Percentiles rank a stretch among this genome's conserved stretches.
These are phyloP conservation scores for Tetramorium alpestre DNA, from an alignment of 1,140 invertebrate species.

Conservation along the genomic window DNA sequence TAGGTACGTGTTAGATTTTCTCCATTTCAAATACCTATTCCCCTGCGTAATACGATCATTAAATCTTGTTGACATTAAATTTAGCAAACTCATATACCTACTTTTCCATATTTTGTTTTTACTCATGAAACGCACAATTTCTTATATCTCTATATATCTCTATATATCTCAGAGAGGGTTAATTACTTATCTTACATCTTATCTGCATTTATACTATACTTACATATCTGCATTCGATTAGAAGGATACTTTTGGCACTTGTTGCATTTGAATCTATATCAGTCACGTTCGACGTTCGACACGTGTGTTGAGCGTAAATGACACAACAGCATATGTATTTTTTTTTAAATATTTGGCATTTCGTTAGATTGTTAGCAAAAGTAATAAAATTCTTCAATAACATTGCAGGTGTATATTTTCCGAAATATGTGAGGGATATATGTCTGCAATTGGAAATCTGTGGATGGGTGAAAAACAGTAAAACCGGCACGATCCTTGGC, in stretches of 20 bases:
- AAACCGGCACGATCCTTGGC: slow-evolving; percentile 93
- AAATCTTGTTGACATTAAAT: background rate
- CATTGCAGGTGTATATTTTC: slow-evolving; percentile 92
- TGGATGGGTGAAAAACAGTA: slow-evolving; percentile 97
- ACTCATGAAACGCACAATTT: background rate
- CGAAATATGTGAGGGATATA: slow-evolving; percentile 94
- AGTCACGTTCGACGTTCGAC: background rate
- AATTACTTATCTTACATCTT: background rate
- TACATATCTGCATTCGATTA: background rate
- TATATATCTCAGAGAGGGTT: background rate
- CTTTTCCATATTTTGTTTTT: background rate
- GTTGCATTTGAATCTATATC: background rate
- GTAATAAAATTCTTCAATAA: background rate
- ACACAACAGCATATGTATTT: background rate
- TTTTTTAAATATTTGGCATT: background rate
- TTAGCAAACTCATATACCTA: background rate
- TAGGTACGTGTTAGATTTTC: background rate
- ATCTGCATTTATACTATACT: too few species aligned
- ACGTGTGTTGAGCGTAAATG: background rate
- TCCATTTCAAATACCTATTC: background rate
- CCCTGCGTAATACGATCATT: background rate
- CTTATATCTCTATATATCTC: background rate
- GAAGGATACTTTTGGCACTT: background rate
- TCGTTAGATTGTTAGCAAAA: background rate
- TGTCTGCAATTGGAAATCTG: slow-evolving; percentile 90